Percentiles rank a stretch among this genome's conserved stretches.
Conservation (phyloP, 1,140 invertebrate species). For the Cydia amplana region DNA sequence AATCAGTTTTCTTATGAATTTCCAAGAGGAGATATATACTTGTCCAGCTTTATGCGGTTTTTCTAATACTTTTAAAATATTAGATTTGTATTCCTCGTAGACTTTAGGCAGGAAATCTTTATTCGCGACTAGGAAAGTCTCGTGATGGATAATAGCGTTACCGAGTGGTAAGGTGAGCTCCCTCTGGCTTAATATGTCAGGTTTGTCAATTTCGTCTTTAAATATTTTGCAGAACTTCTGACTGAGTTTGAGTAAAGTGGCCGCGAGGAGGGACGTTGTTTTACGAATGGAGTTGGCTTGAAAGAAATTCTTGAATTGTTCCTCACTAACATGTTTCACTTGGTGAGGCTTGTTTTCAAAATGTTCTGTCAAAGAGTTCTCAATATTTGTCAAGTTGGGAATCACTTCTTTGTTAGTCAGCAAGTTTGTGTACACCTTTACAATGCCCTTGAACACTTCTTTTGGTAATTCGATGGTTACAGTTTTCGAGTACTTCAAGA, state of each 20-base stretch:
- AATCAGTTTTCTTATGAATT: conserved; percentile 78
- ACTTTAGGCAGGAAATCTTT: conserved; percentile 72
- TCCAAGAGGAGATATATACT: conserved; percentile 79
- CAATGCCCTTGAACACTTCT: conserved; percentile 55
- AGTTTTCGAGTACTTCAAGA: conserved; percentile 63
- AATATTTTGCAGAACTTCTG: conserved; percentile 71
- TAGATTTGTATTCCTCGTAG: conserved; percentile 80
- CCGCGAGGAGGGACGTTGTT: conserved; percentile 75
- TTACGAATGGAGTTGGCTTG: conserved; percentile 74
- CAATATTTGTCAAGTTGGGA: conserved; percentile 77
- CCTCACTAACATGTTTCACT: conserved; percentile 68
- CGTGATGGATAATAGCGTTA: conserved; percentile 70
- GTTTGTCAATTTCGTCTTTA: conserved; percentile 64
- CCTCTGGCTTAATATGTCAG: conserved; percentile 75
- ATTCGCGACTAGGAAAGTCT: conserved; percentile 61
- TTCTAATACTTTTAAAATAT: conserved; percentile 81
- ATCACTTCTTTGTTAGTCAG: conserved; percentile 62
- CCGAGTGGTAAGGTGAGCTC: conserved; percentile 81
- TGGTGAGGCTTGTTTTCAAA: conserved; percentile 81
- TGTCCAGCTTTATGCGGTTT: conserved; percentile 83
- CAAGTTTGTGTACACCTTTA: conserved; percentile 65
- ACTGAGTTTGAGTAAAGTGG: conserved; percentile 76
- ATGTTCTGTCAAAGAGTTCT: conserved; percentile 78
- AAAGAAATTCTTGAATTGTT: conserved; percentile 77
- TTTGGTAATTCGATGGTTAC: conserved; percentile 51